These are phyloP conservation scores for Xestobium rufovillosum DNA, from an alignment of 2,888 invertebrate species.

Conservation along the genomic window DNA sequence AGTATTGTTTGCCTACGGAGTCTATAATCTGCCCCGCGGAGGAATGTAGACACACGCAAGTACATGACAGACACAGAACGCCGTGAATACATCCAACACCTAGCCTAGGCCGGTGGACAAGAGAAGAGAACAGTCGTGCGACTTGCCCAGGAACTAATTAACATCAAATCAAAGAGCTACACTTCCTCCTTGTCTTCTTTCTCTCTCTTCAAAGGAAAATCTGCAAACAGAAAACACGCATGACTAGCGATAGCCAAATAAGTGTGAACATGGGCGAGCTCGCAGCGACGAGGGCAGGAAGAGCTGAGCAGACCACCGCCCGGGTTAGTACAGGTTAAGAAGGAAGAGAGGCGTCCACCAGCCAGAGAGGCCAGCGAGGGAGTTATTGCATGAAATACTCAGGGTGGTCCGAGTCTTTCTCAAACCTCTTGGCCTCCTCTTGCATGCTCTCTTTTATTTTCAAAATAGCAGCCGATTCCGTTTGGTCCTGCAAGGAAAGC, in stretches of 20 bases:
- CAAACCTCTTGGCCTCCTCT: slow-evolving; percentile 98
- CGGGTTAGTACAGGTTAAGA: slow-evolving; percentile 44
- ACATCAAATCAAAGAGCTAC: slow-evolving; percentile 27
- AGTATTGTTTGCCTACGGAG: slow-evolving; percentile 24
- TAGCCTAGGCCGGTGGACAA: slow-evolving; percentile 41
- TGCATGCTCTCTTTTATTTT: slow-evolving; percentile 99
- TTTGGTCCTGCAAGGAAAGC: slow-evolving; percentile 67
- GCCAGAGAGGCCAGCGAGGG: slow-evolving; percentile 43
- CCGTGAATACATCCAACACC: slow-evolving; percentile 38
- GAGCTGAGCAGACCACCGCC: slow-evolving; percentile 45
- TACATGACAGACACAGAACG: slow-evolving; percentile 30
- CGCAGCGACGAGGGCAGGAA: slow-evolving; percentile 35
- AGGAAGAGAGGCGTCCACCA: slow-evolving; percentile 42
- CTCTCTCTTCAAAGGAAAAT: slow-evolving; percentile 44
- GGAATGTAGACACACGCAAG: slow-evolving; percentile 39
- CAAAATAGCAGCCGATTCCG: slow-evolving; percentile 98
- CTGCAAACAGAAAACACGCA: slow-evolving; percentile 45
- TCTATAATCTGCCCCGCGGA: slow-evolving; percentile 33
- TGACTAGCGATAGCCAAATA: slow-evolving; percentile 35
- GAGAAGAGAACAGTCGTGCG: slow-evolving; percentile 22
- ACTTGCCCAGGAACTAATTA: slow-evolving; percentile 31
- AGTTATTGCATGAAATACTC: slow-evolving; percentile 95
- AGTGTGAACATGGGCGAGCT: slow-evolving; percentile 23
- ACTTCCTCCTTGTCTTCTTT: slow-evolving; percentile 29
- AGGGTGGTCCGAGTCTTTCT: slow-evolving; percentile 94